Conservation (phyloP, 2,888 invertebrate genomes). For the Cantharis nigra region DNA sequence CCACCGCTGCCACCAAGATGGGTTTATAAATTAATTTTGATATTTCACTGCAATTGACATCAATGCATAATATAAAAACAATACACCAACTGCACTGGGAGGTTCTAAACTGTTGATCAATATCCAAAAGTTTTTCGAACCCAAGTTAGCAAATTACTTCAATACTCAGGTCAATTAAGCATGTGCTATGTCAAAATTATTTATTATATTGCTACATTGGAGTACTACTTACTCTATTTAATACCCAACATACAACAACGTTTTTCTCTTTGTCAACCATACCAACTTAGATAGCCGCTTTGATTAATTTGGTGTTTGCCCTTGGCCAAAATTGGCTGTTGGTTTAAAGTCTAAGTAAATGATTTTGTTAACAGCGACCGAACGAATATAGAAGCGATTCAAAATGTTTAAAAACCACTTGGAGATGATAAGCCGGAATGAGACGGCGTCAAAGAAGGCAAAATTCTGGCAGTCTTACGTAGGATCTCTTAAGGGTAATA, state of each 20-base stretch:
- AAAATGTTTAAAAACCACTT: conserved; percentile 91
- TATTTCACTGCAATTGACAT: not conserved
- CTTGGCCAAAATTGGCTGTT: not conserved
- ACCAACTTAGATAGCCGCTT: too few relatives aligned
- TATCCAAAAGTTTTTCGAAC: not conserved
- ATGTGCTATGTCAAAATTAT: too few relatives aligned
- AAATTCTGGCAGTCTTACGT: conserved; percentile 94
- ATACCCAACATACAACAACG: too few relatives aligned
- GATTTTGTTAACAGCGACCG: conserved; percentile 67
- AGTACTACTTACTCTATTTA: too few relatives aligned
- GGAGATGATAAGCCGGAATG: conserved; percentile 93
- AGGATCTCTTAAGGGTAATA: conserved; percentile 89
- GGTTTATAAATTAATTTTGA: too few relatives aligned
- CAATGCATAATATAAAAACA: not conserved
- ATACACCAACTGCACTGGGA: not conserved
- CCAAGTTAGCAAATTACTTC: not conserved
- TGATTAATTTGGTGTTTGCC: not conserved
- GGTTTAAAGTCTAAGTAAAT: not conserved
- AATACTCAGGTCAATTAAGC: too few relatives aligned
- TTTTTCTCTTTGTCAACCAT: too few relatives aligned
- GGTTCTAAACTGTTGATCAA: not conserved
- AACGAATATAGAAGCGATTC: conserved; percentile 63
- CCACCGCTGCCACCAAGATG: too few relatives aligned
- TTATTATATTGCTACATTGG: not conserved
- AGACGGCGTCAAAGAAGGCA: conserved; percentile 89